Evolutionary conservation across 2,888 invertebrate species (phyloP).

Genomic region (Nycteola revayana): DNA sequence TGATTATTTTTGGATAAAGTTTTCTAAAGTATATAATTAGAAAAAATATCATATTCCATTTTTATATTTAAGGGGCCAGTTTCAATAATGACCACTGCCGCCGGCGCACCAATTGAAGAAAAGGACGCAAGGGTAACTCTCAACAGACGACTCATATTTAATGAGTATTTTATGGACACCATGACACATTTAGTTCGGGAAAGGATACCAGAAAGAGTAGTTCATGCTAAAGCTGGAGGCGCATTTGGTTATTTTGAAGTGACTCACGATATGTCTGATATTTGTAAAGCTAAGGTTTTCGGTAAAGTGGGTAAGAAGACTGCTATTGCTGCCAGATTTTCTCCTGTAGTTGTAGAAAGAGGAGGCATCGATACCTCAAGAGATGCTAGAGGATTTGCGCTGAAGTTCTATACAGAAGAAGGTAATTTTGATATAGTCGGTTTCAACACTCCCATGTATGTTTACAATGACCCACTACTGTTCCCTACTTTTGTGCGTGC

Average conservation of each 20-base stretch:
- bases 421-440: constrained; percentile 95
- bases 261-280: constrained; percentile 89
- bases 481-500: constrained; percentile 96
- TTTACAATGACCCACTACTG: constrained; percentile 91
- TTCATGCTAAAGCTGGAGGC: constrained; percentile 96
- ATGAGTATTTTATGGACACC: constrained; percentile 87
- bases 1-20: too few relatives aligned
- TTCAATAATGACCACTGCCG: constrained; percentile 85
- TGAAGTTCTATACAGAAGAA: constrained; percentile 95
- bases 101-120: constrained; percentile 88
- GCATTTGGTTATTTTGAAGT: constrained; percentile 93
- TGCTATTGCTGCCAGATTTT: constrained; percentile 89
- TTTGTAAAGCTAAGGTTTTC: constrained; percentile 89
- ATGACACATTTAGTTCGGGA: constrained; percentile 91
- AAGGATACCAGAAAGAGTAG: constrained; percentile 94
- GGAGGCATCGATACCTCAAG: constrained; percentile 93
- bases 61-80: constrained; percentile 68
- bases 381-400: constrained; percentile 93
- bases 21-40: too few relatives aligned
- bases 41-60: too few relatives aligned
- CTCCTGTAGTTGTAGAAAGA: constrained; percentile 90
- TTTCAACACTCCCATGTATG: constrained; percentile 93
- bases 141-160: constrained; percentile 90
- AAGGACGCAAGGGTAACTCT: constrained; percentile 85
- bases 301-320: constrained; percentile 87